Base-by-base conservation (phyloP, 2,888 invertebrate species). In the Micropterix aruncella region DNA sequence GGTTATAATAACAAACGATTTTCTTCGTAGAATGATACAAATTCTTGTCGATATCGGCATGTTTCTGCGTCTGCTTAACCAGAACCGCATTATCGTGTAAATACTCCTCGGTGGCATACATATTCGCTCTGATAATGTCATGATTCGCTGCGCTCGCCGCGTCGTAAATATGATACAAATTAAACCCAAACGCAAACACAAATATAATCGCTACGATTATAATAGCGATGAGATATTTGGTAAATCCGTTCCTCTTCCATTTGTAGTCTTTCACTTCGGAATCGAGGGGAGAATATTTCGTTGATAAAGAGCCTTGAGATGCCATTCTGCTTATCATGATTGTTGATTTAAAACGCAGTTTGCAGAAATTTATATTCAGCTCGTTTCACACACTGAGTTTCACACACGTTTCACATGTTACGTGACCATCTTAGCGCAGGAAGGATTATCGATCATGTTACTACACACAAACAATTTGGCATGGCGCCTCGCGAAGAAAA, bases 1-100 rank as follows among this genome's bases (percentile, higher is more conserved):
- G 67, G 50, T 74, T 73, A 61, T 84, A 87, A 62, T 88, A 88
- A 56, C 87, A 88, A 9, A 83, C 75, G 44, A 79, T 51, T 50
- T 57, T 60, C 18, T 46, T 46, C 39, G 42, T 9, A 7, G 15
- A 16, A 2, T 2, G 38, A 14, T 38, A 27, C 5, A 7, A 27
- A 27, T 27, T 12, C 12, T 27, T 27, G 12, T 12, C 27, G 27
- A 27, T 27, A 27, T 27, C 27, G 12, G 12, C 12, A 12, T 27
- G 27, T 12, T 27, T 27, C 12, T 27, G 27, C 12, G 12, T 7
- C 5, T 27, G 5, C 5, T 27, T 27, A 27, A 7, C 12, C 27
- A 5, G 12, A 7, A 27, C 12, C 5, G 27, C 5, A n/a, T n/a
- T n/a, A 12, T 27, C 27, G 7, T 5, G 12, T 27, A 27, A 27